Evolutionary conservation across 1,140 invertebrate genomes (phyloP).

Genomic region (Colletes gigas): DNA sequence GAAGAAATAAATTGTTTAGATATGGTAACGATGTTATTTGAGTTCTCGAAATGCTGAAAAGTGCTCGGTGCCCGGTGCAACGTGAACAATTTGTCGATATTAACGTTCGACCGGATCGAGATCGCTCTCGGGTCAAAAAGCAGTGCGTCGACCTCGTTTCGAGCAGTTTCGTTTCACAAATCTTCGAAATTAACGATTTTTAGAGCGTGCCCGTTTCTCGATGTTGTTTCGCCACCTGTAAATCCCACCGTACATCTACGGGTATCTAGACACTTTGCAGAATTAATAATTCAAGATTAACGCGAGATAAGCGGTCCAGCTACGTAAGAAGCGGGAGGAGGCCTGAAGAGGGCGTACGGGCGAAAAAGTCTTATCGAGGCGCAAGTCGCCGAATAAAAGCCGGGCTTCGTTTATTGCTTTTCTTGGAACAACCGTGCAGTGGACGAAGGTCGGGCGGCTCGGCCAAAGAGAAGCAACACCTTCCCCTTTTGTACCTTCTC

Average conservation of each 20-base stretch:
- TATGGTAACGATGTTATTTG: too few species aligned
- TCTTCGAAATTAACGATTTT: conserved; percentile 15
- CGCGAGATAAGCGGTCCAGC: conserved; percentile 21
- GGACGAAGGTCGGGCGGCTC: conserved; percentile 43
- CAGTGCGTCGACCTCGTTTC: conserved; percentile 31
- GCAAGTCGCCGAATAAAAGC: conserved; percentile 29
- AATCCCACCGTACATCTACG: conserved; percentile 21
- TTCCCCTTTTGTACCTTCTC: conserved; percentile 53
- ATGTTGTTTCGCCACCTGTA: conserved; percentile 37
- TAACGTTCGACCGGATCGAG: not conserved
- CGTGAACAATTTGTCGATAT: not conserved
- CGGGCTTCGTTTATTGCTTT: conserved; percentile 55
- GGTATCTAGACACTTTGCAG: conserved; percentile 39
- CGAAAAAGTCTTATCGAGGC: conserved; percentile 35
- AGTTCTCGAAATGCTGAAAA: not conserved
- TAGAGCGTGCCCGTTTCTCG: conserved; percentile 22
- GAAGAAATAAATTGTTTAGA: too few species aligned
- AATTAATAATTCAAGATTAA: conserved; percentile 46
- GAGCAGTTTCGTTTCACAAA: not conserved
- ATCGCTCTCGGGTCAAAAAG: not conserved
- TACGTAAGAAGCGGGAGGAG: not conserved
- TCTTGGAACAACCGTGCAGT: conserved; percentile 56
- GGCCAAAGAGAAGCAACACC: conserved; percentile 56
- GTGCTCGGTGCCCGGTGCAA: not conserved
- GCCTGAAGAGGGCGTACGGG: not conserved